Conservation (phyloP, 1,140 invertebrate genomes). For the Steinernema feltiae region DNA sequence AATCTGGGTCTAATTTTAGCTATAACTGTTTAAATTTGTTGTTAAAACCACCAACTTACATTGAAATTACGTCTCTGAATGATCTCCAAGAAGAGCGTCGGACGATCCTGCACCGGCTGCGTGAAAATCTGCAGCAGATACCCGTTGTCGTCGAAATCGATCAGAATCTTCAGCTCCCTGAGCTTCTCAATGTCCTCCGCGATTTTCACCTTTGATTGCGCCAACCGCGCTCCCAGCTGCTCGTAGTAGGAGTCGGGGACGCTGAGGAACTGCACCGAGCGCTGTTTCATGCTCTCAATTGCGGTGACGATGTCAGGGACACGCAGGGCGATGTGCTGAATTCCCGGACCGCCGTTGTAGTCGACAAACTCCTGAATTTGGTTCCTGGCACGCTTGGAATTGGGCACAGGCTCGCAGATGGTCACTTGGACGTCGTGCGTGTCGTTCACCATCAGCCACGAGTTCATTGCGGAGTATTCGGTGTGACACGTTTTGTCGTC, state of each 20-base stretch:
- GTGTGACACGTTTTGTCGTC: constrained; percentile 92
- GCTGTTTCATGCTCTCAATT: constrained; percentile 70
- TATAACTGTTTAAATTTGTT: too few species aligned
- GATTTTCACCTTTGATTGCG: constrained; percentile 72
- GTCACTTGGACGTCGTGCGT: constrained; percentile 95
- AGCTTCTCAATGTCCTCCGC: constrained; percentile 73
- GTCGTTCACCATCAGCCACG: constrained; percentile 90
- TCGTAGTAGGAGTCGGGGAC: constrained; percentile 86
- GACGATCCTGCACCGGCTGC: constrained; percentile 92
- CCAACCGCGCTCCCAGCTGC: constrained; percentile 71
- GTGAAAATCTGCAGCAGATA: constrained; percentile 98
- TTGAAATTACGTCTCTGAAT: constrained; percentile 81
- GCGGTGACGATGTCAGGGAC: constrained; percentile 80
- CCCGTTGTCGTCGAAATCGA: constrained; percentile 95
- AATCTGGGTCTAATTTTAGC: too few species aligned
- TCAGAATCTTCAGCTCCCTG: constrained; percentile 80
- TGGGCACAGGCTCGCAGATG: constrained; percentile 83
- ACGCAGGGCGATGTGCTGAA: constrained; percentile 94
- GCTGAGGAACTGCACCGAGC: constrained; percentile 81
- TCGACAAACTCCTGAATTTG: constrained; percentile 83
- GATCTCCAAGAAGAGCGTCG: constrained; percentile 91
- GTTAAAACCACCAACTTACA: constrained; percentile 35
- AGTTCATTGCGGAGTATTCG: constrained; percentile 85
- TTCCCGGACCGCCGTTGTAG: constrained; percentile 90
- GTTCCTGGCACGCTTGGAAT: constrained; percentile 62